Evolutionary conservation across 1,140 invertebrate genomes (phyloP), one percentile per base, ranked within the genome.

Genomic region (Arctopsyche grandis): DNA sequence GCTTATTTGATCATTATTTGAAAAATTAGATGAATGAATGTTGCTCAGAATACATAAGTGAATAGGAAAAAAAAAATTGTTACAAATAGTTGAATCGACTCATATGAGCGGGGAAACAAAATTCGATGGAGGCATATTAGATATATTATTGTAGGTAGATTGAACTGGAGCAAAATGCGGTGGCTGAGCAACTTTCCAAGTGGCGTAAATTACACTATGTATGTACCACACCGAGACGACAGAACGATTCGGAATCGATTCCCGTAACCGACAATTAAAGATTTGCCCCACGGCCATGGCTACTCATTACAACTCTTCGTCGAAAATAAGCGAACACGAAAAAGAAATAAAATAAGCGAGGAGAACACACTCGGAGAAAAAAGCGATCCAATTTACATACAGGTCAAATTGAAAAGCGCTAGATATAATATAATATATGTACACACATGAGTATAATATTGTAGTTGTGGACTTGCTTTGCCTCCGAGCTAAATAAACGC

Each of bases 191-290:
- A 16, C 48, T 52, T 12, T 52, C 48, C 3, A 14, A 14, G 1
- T 16, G 4, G 16, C 10, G 48, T 52, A 52, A 52, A 52, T 14
- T 16, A 52, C 16, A 52, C 48, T 52, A 38, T 7, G n/a, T n/a
- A n/a, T n/a, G n/a, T n/a, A n/a, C n/a, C n/a, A n/a, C 29, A 38
- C 29, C 7, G 3, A 38, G 56, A 9, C 4, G 63, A 66, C 63
- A 66, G 24, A 22, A 26, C 21, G 21, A 66, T 66, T 66, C 63
- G 24, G n/a, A 66, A 66, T 66, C 63, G 63, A 66, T 66, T 66
- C 63, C 63, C 63, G 63, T 66, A 22, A 19, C 24, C 63, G 24
- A 22, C 63, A 66, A 66, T 66, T 66, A 66, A 66, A 66, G 21
- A 22, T 66, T 1, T 9, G 63, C 22, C 63, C 24, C 63, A 5